Base-by-base conservation (phyloP, 2,113 vertebrate genomes). In the Callocephalon fimbriatum region DNA sequence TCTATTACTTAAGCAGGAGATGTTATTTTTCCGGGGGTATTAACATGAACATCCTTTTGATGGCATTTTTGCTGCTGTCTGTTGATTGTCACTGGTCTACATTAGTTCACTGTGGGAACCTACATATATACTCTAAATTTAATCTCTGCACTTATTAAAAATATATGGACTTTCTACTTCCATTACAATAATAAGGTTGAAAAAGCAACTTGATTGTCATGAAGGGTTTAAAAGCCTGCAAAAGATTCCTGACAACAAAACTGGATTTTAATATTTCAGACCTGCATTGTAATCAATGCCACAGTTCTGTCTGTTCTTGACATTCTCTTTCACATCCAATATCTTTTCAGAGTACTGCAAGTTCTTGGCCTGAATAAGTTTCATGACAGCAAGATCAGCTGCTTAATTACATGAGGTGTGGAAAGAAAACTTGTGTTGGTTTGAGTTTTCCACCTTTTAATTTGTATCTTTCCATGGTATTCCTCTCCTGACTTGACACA, bases 241-340 rank as follows among this genome's bases (percentile, higher is more conserved):
- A 40, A 84, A 96, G 90, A 25, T 40, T 82, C 42, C 62, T 45
- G 56, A 12, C 59, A 58, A 31, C 38, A 61, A 51, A 86, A 53
- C 40, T 72, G 56, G 32, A 11, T 86, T 95, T 93, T 76, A 75
- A 40, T 82, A 68, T 93, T 93, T 91, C 72, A 84, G 71, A 25
- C 37, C 35, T 63, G 42, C 17, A 0, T 22, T 65, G 56, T 32
- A 15, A 21, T 61, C 68, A 29, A 0, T 44, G 89, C 32, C 77
- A 50, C 13, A 2, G 21, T 31, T 90, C 38, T 76, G 53, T 40
- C 42, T 81, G 47, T 16, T 78, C 63, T 42, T 72, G 88, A 35
- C 58, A 10, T 63, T 15, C 54, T 48, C 81, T 38, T 79, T 87
- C 90, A n/a, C 17, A 56, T 12, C 48, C 74, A 44, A 18, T 50